Conservation (phyloP, 2,113 vertebrate species). For the Ginglymostoma cirratum region DNA sequence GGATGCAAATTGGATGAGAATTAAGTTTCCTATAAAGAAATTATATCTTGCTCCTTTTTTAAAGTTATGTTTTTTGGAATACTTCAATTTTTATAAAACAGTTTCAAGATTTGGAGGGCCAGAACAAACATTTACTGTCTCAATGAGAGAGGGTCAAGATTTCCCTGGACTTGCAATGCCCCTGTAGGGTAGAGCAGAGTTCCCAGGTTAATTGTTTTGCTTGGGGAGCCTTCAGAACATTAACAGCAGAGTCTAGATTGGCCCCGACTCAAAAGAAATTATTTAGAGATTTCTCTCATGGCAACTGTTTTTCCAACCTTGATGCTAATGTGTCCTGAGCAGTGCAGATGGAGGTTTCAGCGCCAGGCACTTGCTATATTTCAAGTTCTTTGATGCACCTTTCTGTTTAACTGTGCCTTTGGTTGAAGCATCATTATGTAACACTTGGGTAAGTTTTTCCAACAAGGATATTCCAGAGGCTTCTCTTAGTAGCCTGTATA, state of each 20-base stretch:
- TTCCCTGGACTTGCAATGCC: neutral
- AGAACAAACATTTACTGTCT: conserved; percentile 19
- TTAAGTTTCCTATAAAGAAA: neutral
- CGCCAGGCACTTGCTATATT: neutral
- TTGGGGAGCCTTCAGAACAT: neutral
- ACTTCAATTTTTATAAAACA: neutral
- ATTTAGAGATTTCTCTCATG: neutral
- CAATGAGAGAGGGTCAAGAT: neutral
- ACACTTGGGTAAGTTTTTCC: neutral
- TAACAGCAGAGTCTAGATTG: neutral
- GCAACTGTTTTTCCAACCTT: neutral
- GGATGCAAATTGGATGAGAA: neutral
- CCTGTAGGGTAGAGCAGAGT: neutral
- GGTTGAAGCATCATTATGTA: neutral
- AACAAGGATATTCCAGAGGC: neutral
- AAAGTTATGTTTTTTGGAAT: conserved; percentile 17
- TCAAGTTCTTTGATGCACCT: neutral
- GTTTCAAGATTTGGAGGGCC: neutral
- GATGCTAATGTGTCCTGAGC: neutral
- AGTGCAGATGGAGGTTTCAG: neutral
- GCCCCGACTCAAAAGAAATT: conserved; percentile 13
- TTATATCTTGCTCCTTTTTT: neutral
- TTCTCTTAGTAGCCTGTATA: neutral
- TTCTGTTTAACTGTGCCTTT: neutral
- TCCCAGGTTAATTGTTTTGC: conserved; percentile 8